These are phyloP conservation scores for Zosterops hypoxanthus DNA, from an alignment of 2,113 vertebrate species.

Conservation along the genomic window DNA sequence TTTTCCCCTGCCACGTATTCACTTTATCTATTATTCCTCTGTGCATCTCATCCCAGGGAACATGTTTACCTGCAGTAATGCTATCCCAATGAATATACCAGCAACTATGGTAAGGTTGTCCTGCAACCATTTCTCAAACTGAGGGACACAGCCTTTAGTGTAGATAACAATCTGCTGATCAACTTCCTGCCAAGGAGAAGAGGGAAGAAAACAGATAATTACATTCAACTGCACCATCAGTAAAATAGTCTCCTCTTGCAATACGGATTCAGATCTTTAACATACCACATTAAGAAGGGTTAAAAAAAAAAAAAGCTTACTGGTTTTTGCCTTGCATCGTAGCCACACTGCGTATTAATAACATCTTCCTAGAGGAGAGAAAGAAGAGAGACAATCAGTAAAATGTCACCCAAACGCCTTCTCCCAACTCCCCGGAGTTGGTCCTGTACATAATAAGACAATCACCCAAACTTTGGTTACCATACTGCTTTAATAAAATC, in stretches of 20 bases:
- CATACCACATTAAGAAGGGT: background rate
- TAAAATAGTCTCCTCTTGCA: background rate
- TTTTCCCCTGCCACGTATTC: background rate
- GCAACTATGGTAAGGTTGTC: slow-evolving; percentile 97
- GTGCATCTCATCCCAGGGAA: background rate
- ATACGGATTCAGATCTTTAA: slow-evolving; percentile 19
- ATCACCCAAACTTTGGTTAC: background rate
- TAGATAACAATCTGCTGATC: slow-evolving; percentile 95
- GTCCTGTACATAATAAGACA: background rate
- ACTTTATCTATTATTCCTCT: background rate
- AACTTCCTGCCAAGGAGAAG: slow-evolving; percentile 78
- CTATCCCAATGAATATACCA: slow-evolving; percentile 95
- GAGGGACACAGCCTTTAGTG: slow-evolving; percentile 95
- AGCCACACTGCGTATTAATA: slow-evolving; percentile 98
- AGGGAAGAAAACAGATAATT: slow-evolving; percentile 23
- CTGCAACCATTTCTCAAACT: slow-evolving; percentile 99
- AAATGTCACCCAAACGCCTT: background rate
- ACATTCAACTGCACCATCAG: background rate
- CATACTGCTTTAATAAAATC: background rate
- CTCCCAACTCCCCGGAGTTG: background rate
- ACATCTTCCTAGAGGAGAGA: slow-evolving; percentile 86
- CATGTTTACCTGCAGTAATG: slow-evolving; percentile 86
- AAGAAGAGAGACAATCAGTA: background rate
- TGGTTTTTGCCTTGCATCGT: slow-evolving; percentile 91
- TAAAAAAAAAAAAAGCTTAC: slow-evolving; percentile 75